These are phyloP conservation scores for Drosophila neocordata DNA, from an alignment of 1,140 invertebrate species.

Conservation along the genomic window DNA sequence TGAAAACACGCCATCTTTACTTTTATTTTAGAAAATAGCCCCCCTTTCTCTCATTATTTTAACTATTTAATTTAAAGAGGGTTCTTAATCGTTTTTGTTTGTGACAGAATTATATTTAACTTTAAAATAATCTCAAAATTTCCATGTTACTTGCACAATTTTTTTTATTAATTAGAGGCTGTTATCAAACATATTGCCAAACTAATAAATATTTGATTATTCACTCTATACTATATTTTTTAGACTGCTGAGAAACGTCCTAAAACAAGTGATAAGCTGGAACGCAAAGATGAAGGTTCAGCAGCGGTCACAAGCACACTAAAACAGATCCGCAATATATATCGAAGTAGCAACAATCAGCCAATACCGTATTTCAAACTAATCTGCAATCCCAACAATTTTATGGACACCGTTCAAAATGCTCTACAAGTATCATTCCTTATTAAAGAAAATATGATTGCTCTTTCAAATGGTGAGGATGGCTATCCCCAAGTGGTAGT, in stretches of 20 bases:
- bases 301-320: constrained; percentile 43
- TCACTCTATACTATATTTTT: background rate
- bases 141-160: too few species aligned
- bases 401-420: constrained; percentile 69
- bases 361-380: constrained; percentile 70
- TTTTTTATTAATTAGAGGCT: background rate
- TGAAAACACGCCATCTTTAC: too few species aligned
- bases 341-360: constrained; percentile 35
- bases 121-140: too few species aligned
- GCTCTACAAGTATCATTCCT: constrained; percentile 65
- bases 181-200: background rate
- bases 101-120: too few species aligned
- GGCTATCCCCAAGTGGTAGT: constrained; percentile 47
- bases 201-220: background rate
- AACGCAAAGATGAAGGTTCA: constrained; percentile 67
- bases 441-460: constrained; percentile 55
- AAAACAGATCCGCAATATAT: constrained; percentile 50
- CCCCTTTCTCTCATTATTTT: too few species aligned
- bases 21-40: too few species aligned
- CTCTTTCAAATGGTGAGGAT: constrained; percentile 45
- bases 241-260: constrained; percentile 65
- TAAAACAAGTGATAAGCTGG: constrained; percentile 52
- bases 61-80: too few species aligned
- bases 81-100: too few species aligned
- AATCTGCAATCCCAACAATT: constrained; percentile 60